These are phyloP conservation scores for Ophonus ardosiacus DNA, from an alignment of 2,888 invertebrate genomes.

Conservation along the genomic window DNA sequence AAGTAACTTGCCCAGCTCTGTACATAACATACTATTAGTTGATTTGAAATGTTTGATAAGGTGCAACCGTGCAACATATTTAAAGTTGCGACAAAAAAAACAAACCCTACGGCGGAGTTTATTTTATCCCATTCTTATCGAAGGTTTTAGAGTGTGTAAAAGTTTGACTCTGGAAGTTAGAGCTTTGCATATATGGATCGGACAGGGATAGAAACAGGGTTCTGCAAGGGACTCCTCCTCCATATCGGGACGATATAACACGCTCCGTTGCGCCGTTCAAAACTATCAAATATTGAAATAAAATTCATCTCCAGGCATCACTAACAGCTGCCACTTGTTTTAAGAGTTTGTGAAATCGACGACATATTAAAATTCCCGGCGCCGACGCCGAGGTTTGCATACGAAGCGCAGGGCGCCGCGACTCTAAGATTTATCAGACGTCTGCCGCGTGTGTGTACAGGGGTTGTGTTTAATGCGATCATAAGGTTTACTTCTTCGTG, in stretches of 20 bases:
- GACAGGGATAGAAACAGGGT: neutral
- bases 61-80: neutral
- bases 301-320: conserved; percentile 77
- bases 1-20: no score
- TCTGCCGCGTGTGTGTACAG: conserved; percentile 53
- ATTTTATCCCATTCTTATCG: conserved; percentile 53
- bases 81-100: neutral
- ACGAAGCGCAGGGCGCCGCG: conserved; percentile 41
- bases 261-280: conserved; percentile 70
- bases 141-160: conserved; percentile 56
- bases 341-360: conserved; percentile 76
- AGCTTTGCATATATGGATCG: conserved; percentile 59
- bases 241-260: conserved; percentile 68
- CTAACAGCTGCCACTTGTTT: conserved; percentile 76
- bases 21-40: no score
- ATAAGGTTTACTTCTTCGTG: conserved; percentile 55
- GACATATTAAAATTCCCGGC: conserved; percentile 75
- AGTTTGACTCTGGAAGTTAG: conserved; percentile 47
- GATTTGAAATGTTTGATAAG: conserved; percentile 1
- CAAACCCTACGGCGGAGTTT: conserved; percentile 12
- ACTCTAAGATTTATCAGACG: conserved; percentile 52
- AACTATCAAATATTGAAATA: conserved; percentile 78
- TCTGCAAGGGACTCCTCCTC: neutral
- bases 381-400: conserved; percentile 52
- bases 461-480: conserved; percentile 60